phyloP scores from a whole-genome alignment of 2,797 vertebrate genomes.

The Malacoctenus gilli region DNA sequence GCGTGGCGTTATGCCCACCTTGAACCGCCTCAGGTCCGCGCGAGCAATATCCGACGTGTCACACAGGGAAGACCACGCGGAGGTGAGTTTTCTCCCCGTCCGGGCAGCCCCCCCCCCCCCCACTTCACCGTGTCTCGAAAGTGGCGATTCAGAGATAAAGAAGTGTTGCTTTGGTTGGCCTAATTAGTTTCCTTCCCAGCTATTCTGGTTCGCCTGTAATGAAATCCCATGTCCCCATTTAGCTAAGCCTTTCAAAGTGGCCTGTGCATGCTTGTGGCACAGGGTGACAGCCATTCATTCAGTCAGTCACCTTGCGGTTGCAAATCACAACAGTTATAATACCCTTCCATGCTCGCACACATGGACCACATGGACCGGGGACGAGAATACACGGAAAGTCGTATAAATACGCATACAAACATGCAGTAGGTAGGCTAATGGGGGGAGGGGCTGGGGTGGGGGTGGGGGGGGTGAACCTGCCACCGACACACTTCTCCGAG shows the following conservation, averaged over 20 bases:
- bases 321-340: slow-evolving; percentile 63
- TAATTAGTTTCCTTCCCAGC: slow-evolving; percentile 54
- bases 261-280: slow-evolving; percentile 40
- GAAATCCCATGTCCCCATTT: slow-evolving; percentile 62
- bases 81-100: not conserved
- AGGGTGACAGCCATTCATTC: slow-evolving; percentile 64
- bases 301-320: slow-evolving; percentile 65
- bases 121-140: no score
- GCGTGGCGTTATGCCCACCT: slow-evolving; percentile 32
- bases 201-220: slow-evolving; percentile 67
- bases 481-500: slow-evolving; percentile 48
- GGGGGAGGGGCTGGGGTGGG: no score
- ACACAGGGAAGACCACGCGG: slow-evolving; percentile 36
- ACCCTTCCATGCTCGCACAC: slow-evolving; percentile 37
- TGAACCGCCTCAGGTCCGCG: slow-evolving; percentile 34
- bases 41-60: slow-evolving; percentile 22
- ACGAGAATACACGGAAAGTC: slow-evolving; percentile 53
- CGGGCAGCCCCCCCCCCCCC: no score
- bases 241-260: slow-evolving; percentile 66
- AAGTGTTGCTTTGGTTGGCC: slow-evolving; percentile 31
- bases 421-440: slow-evolving; percentile 12
- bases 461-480: slow-evolving; percentile 16
- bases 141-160: slow-evolving; percentile 16
- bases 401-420: slow-evolving; percentile 55
- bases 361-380: slow-evolving; percentile 23